These are phyloP conservation scores for Oxyura jamaicensis DNA, from an alignment of 2,113 vertebrate genomes.

Conservation along the genomic window DNA sequence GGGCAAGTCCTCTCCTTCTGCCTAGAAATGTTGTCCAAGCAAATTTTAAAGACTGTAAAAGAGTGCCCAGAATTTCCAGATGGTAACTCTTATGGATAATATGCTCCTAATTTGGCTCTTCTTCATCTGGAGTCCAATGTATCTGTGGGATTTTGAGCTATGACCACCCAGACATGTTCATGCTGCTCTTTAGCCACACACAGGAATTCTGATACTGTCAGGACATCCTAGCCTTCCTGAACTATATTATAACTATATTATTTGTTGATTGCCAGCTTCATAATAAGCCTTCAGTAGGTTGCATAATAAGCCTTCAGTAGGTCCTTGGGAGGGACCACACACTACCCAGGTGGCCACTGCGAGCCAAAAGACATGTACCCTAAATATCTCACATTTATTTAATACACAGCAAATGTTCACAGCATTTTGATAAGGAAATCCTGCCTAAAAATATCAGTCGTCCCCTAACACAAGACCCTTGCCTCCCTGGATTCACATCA, in stretches of 20 bases:
- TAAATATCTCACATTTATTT: neutral
- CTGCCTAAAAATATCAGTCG: neutral
- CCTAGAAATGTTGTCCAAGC: neutral
- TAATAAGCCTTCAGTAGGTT: neutral
- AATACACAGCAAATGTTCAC: neutral
- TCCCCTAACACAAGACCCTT: neutral
- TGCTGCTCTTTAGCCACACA: neutral
- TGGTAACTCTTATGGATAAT: neutral
- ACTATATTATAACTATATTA: no score
- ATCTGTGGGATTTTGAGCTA: neutral
- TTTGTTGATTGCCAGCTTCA: neutral
- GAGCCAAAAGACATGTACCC: neutral
- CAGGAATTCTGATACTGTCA: neutral
- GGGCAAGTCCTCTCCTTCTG: neutral
- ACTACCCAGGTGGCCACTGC: neutral
- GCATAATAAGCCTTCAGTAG: neutral
- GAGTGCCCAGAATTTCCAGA: neutral
- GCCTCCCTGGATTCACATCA: neutral
- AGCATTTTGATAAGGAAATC: neutral
- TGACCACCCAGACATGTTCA: neutral
- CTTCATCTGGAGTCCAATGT: neutral
- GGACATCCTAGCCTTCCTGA: neutral
- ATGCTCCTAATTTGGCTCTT: neutral
- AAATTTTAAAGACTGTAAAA: neutral
- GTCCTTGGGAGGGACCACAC: neutral